Percentiles rank a stretch among this genome's conserved stretches.
phyloP scores from a whole-genome alignment of 23 tunicate species.

The Ciona savignyi region DNA sequence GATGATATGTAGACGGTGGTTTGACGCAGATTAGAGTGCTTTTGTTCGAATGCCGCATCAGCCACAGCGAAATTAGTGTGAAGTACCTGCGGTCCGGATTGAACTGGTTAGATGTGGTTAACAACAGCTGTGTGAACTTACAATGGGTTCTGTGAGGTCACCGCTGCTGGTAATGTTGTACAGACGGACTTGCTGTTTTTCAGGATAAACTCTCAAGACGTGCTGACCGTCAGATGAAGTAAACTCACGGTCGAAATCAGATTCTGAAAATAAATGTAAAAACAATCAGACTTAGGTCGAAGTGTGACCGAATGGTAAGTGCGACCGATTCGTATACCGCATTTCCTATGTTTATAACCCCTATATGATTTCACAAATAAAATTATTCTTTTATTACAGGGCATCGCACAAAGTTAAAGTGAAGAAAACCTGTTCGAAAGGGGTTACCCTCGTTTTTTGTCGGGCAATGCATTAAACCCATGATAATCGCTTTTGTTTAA shows the following conservation, averaged over 20 bases:
- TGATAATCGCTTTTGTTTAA: too few relatives aligned
- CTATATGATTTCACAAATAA: too few relatives aligned
- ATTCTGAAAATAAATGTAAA: constrained; percentile 7
- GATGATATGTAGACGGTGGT: constrained; percentile 41
- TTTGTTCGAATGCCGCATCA: constrained; percentile 30
- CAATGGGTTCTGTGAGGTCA: constrained; percentile 2
- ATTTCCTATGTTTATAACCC: too few relatives aligned
- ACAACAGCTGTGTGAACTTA: background rate
- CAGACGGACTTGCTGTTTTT: constrained; percentile 6
- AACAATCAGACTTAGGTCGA: background rate
- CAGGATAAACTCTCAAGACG: constrained; percentile 12
- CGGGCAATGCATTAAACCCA: too few relatives aligned
- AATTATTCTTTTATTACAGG: too few relatives aligned
- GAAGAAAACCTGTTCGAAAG: too few relatives aligned
- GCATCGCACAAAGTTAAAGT: too few relatives aligned
- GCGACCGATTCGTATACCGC: too few relatives aligned
- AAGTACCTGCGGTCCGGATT: constrained; percentile 7
- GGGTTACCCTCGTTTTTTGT: too few relatives aligned
- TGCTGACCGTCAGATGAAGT: constrained; percentile 7
- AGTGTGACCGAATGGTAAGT: too few relatives aligned
- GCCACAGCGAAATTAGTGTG: constrained; percentile 39
- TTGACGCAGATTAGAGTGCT: constrained; percentile 1
- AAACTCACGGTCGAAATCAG: constrained; percentile 13
- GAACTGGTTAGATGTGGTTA: background rate
- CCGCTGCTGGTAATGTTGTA: constrained; percentile 19